Base-by-base conservation (phyloP, 2,888 invertebrate species). In the Hedychridium roseum region DNA sequence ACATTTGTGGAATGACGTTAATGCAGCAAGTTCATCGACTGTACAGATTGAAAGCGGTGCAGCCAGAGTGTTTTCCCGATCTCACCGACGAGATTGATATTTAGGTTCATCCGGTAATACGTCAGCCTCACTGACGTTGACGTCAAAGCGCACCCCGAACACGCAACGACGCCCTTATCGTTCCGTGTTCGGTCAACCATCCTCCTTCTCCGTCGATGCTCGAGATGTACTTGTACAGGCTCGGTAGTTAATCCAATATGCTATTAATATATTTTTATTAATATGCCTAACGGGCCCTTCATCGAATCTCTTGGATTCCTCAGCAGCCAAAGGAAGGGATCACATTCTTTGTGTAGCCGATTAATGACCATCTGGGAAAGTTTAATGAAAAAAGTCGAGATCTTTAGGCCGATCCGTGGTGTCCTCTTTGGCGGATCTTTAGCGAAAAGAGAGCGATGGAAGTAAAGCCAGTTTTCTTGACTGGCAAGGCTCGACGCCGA, bases 1-100 rank as follows among this genome's bases (percentile, higher is more conserved):
- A 69, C 70, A 69, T 70, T 69, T 69, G 60, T 64, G 57, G 60
- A 50, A 60, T 65, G 68, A 67, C 60, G 64, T 57, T 57, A 58
- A 55, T 54, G 42, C 31, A 44, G 43, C 32, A 39, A 34, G 52
- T 43, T 39, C 47, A 40, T 54, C 43, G 12, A 43, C 40, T 37
- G 46, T 47, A 46, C 27, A 37, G 9, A 4, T 18, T 3, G 2
- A 3, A 18, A 18, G n/a, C 35, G 27, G 35, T 28, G 28, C 28
- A 12, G n/a, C 28, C 3, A 7, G 6, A n/a, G 28, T 28, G 28
- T 12, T 28, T 12, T 3, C 6, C 21, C 2, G 28, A 17, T 28
- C 26, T 37, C 28, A 20, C 20, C 37, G 23, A 37, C 26, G 14
- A 28, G 37, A 28, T 40, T 45, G 40, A 45, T 40, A 39, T 45